Base-by-base conservation (phyloP, 2,113 vertebrate genomes). In the Macquaria ambigua region DNA sequence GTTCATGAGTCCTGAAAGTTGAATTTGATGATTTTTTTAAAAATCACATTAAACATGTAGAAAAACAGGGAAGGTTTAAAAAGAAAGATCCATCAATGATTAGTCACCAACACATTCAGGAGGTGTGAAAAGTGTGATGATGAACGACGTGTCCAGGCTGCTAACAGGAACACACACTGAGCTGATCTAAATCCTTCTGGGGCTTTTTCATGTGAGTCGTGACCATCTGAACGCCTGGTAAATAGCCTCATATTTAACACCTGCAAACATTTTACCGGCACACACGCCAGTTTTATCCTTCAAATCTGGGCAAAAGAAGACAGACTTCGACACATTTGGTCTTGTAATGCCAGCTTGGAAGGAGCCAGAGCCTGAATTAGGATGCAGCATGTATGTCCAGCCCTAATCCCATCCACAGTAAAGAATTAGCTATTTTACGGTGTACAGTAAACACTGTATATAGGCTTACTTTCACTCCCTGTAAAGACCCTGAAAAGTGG, bases 401-500 rank as follows among this genome's bases (percentile, higher is more conserved):
- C 37, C 77, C 56, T 71, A 48, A 59, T 37, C 41, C 28, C 18
- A 4, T 25, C 53, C 48, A 58, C 64, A 12, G 18, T n/a, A 11
- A 48, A 59, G 39, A 18, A 16, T 37, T 1, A 15, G 25, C 16
- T 58, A 1, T 48, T 37, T 28, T 6, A 41, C 0, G 0, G 56
- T 20, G 46, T 8, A 7, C 25, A 16, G 39, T 50, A 23, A 1
- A 14, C 41, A 3, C 25, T 34, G 76, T 64, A 12, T 34, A 21
- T 1, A 58, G 39, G 56, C 55, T 50, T 20, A 34, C 20, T 34
- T 31, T 67, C 63, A 12, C 18, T 23, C 18, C 16, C 25, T 58
- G n/a, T 59, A 43, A 48, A 79, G 77, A 78, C 41, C 28, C 15
- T 62, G 67, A 62, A 28, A 39, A 14, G 23, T 59, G 23, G 28